A percentile compares a stretch with the other conserved stretches of the same genome.
Conservation (phyloP, 1,140 invertebrate genomes). For the Laodelphax striatellus region DNA sequence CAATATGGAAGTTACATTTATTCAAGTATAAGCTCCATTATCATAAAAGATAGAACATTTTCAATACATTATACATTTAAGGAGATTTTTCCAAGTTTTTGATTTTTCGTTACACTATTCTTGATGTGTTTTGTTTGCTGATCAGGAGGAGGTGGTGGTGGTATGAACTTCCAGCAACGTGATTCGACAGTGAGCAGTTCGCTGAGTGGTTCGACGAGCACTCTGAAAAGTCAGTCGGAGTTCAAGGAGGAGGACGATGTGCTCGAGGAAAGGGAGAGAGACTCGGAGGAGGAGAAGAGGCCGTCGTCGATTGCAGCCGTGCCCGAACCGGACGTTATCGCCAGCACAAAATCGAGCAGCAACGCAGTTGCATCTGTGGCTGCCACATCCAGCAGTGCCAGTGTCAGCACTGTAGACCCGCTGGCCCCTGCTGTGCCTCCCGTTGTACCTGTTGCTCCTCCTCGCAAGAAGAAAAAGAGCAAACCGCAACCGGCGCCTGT, state of each 20-base stretch:
- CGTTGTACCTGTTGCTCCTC: constrained; percentile 60
- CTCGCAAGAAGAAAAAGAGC: constrained; percentile 64
- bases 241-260: constrained; percentile 3
- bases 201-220: constrained; percentile 15
- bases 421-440: constrained; percentile 5
- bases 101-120: too few relatives aligned
- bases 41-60: too few relatives aligned
- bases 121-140: neutral
- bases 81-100: too few relatives aligned
- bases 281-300: neutral
- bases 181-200: constrained; percentile 9
- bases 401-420: neutral
- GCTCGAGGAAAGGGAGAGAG: neutral
- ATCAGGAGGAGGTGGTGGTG: neutral
- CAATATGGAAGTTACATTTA: too few relatives aligned
- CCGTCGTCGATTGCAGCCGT: neutral
- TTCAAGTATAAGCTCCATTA: too few relatives aligned
- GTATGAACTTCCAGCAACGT: neutral
- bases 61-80: too few relatives aligned
- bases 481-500: constrained; percentile 30
- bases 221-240: constrained; percentile 14
- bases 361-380: constrained; percentile 26
- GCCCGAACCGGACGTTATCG: constrained; percentile 86
- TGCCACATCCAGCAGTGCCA: neutral
- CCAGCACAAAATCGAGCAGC: constrained; percentile 68